Percentiles rank a stretch among this genome's conserved stretches.
These are phyloP conservation scores for Dynastes maya DNA, from an alignment of 2,888 invertebrate genomes.

Conservation along the genomic window DNA sequence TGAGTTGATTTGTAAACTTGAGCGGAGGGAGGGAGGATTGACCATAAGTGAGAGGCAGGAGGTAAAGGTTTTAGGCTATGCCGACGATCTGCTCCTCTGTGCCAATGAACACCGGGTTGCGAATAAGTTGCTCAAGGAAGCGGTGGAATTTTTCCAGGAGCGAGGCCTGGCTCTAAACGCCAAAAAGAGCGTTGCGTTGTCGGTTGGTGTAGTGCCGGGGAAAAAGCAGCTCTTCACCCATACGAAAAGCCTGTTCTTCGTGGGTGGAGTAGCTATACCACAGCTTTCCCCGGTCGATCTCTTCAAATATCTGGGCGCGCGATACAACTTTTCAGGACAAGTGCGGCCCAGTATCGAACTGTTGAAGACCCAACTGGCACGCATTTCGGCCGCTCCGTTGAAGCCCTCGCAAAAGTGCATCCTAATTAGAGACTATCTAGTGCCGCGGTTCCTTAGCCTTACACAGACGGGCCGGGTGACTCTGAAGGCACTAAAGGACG, in stretches of 20 bases:
- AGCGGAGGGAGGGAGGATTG: no score
- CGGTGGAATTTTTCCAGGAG: constrained; percentile 46
- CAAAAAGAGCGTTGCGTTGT: constrained; percentile 51
- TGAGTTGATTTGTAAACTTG: no score
- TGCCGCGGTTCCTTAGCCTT: background rate
- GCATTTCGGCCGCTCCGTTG: constrained; percentile 23
- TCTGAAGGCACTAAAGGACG: constrained; percentile 28
- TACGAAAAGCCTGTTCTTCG: constrained; percentile 42
- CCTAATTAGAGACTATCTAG: background rate
- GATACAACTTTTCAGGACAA: constrained; percentile 30
- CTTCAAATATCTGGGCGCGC: constrained; percentile 40
- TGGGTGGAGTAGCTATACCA: constrained; percentile 29
- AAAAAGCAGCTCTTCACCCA: constrained; percentile 53
- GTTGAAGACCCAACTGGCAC: constrained; percentile 12
- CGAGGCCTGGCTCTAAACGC: constrained; percentile 51
- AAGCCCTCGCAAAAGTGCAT: constrained; percentile 41
- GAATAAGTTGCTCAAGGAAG: constrained; percentile 30
- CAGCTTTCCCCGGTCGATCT: constrained; percentile 40
- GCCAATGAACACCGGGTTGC: constrained; percentile 38
- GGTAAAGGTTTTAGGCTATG: constrained; percentile 52
- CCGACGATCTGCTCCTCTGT: constrained; percentile 55
- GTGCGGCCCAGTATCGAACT: background rate
- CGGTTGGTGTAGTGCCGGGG: constrained; percentile 51
- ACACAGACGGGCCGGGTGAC: constrained; percentile 32
- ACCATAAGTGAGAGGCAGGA: constrained; percentile 24